A percentile compares a stretch with the other conserved stretches of the same genome.
These are phyloP conservation scores for Gerris lacustris DNA, from an alignment of 2,888 invertebrate genomes.

Conservation along the genomic window DNA sequence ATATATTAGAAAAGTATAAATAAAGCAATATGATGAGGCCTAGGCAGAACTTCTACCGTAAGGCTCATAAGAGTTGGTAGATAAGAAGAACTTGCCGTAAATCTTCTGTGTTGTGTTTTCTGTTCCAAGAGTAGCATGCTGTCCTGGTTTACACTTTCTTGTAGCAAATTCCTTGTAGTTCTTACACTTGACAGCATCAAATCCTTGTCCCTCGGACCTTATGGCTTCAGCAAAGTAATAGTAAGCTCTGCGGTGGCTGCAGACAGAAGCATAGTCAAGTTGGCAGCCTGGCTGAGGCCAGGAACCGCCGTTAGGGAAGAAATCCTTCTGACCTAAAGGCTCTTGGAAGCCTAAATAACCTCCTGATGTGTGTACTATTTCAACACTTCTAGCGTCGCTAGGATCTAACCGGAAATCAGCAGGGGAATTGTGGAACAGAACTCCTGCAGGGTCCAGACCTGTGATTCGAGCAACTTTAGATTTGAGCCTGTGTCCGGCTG, in stretches of 20 bases:
- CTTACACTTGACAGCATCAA: constrained; percentile 30
- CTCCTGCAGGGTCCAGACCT: constrained; percentile 49
- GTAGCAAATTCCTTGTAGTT: constrained; percentile 26
- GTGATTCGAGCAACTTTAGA: constrained; percentile 33
- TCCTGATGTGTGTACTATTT: constrained; percentile 50
- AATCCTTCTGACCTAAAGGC: constrained; percentile 50
- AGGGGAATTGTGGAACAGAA: constrained; percentile 44
- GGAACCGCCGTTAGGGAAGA: constrained; percentile 49
- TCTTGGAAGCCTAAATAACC: constrained; percentile 48
- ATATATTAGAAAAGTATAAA: too few species aligned
- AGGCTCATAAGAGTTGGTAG: constrained; percentile 30
- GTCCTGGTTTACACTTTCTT: constrained; percentile 15
- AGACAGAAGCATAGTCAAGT: constrained; percentile 42
- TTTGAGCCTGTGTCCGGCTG: constrained; percentile 45
- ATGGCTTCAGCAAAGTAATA: constrained; percentile 34
- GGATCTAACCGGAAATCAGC: constrained; percentile 43
- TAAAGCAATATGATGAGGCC: too few species aligned
- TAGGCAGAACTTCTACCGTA: constrained; percentile 13
- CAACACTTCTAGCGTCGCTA: constrained; percentile 48
- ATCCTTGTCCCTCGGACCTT: constrained; percentile 27
- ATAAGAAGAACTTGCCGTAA: constrained; percentile 30
- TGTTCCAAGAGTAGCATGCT: not conserved
- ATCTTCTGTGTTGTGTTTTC: constrained; percentile 20
- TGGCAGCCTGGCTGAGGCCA: constrained; percentile 46
- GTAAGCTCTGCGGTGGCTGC: constrained; percentile 34